Conservation (phyloP, 2,888 invertebrate species). For the Dasypolia templi region DNA sequence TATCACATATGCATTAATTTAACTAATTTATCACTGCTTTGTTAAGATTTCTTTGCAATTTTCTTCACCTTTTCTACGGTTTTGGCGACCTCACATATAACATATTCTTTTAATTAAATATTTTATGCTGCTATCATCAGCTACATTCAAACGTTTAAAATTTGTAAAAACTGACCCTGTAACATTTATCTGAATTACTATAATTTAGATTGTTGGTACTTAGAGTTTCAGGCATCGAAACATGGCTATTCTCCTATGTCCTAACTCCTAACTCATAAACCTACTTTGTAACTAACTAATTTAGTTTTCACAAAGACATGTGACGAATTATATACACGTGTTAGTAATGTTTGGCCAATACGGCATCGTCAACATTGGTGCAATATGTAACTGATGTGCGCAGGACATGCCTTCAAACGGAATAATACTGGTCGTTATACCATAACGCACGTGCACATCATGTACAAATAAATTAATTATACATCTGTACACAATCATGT, state of each 20-base stretch:
- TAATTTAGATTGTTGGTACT: not conserved
- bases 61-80: not conserved
- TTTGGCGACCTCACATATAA: no score
- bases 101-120: not conserved
- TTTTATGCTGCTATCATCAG: not conserved
- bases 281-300: not conserved
- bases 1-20: not conserved
- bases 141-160: not conserved
- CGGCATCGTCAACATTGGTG: not conserved
- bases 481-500: constrained; percentile 10
- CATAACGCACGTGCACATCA: constrained; percentile 18
- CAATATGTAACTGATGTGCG: not conserved
- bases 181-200: not conserved
- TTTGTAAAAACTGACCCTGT: no score
- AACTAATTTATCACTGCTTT: not conserved
- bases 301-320: not conserved
- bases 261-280: not conserved
- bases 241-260: no score
- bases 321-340: not conserved
- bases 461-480: constrained; percentile 23
- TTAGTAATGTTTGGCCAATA: not conserved
- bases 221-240: not conserved
- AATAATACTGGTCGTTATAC: constrained; percentile 38
- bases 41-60: not conserved
- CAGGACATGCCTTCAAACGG: constrained; percentile 33